Conservation (phyloP, 2,797 vertebrate genomes). For the Diplodus sargus region DNA sequence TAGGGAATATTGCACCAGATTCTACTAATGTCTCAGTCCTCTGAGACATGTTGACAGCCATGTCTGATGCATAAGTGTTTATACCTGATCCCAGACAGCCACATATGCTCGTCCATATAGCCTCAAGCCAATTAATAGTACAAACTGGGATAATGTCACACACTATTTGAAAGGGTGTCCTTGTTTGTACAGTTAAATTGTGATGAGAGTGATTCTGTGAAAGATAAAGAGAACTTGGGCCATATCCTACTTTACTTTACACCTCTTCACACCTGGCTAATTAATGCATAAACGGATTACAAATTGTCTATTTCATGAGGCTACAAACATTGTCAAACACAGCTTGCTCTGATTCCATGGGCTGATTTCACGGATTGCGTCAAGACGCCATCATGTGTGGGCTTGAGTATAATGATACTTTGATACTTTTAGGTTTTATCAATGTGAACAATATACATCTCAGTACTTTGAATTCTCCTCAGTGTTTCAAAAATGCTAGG, state of each 20-base stretch:
- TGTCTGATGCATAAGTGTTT: not conserved
- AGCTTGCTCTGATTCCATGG: not conserved
- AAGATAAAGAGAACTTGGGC: not conserved
- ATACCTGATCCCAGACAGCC: not conserved
- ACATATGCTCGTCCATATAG: not conserved
- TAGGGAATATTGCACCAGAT: not conserved
- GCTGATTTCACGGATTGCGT: no score
- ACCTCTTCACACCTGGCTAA: not conserved
- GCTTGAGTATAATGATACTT: not conserved
- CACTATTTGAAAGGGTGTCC: not conserved
- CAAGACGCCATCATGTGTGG: no score
- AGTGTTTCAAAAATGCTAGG: no score
- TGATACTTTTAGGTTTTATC: no score
- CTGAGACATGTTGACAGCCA: no score
- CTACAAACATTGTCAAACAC: not conserved
- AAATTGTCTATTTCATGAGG: not conserved
- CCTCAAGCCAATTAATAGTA: not conserved
- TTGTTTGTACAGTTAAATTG: not conserved
- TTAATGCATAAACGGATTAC: not conserved
- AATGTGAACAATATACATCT: no score
- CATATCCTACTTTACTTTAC: not conserved
- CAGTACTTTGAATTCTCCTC: no score
- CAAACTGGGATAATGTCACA: not conserved
- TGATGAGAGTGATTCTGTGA: not conserved
- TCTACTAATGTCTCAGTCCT: not conserved